Conservation (phyloP, 2,113 vertebrate species). For the Synodontis membranacea region DNA sequence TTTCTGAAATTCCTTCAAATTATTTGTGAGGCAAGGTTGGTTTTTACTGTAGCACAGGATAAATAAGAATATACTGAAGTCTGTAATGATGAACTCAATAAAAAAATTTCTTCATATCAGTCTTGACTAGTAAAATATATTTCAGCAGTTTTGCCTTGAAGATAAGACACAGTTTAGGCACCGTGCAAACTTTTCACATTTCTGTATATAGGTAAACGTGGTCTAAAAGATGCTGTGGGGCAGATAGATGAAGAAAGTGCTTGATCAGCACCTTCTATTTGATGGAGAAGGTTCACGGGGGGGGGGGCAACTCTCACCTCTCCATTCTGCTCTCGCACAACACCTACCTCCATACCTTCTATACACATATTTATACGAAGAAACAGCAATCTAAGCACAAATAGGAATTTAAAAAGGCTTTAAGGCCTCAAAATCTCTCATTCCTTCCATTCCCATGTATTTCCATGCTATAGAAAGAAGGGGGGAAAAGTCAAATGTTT, state of each 20-base stretch:
- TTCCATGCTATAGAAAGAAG: conserved; percentile 50
- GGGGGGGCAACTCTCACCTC: conserved; percentile 48
- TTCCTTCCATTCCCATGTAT: conserved; percentile 49
- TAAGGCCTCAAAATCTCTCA: conserved; percentile 49
- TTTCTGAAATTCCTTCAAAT: not conserved
- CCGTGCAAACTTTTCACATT: conserved; percentile 39
- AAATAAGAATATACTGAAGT: conserved; percentile 20
- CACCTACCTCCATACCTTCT: conserved; percentile 56
- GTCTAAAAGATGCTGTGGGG: conserved; percentile 45
- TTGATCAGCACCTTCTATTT: conserved; percentile 50
- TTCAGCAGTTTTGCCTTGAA: conserved; percentile 29
- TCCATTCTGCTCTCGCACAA: conserved; percentile 47
- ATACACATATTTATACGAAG: conserved; percentile 58
- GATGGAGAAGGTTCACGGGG: conserved; percentile 40
- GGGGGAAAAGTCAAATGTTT: conserved; percentile 57
- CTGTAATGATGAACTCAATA: conserved; percentile 12
- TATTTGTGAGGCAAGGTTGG: not conserved
- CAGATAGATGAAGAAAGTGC: conserved; percentile 37
- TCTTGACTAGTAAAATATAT: conserved; percentile 18
- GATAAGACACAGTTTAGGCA: conserved; percentile 26
- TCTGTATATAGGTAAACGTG: conserved; percentile 35
- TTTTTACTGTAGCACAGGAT: conserved; percentile 1
- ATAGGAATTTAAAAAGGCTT: conserved; percentile 58
- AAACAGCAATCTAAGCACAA: conserved; percentile 63
- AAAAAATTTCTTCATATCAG: not conserved